Percentiles rank a stretch among this genome's conserved stretches.
These are phyloP conservation scores for Ciconia stormi DNA, from an alignment of 2,113 vertebrate genomes.

Conservation along the genomic window DNA sequence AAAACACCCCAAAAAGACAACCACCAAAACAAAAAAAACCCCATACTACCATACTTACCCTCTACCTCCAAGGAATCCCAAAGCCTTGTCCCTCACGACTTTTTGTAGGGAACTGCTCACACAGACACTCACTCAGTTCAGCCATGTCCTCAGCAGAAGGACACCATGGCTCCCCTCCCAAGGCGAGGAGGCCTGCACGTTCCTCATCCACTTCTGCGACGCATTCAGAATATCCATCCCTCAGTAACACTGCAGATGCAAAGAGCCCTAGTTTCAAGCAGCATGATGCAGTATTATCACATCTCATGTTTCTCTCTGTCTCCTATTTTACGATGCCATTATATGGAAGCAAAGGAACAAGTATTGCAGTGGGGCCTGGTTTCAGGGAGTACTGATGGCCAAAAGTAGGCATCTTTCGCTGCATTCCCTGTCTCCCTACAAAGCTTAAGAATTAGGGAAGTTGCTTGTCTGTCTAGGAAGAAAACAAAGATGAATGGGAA, in stretches of 20 bases:
- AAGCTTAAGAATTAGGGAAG: background rate
- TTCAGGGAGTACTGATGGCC: background rate
- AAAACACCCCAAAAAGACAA: background rate
- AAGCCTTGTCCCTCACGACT: background rate
- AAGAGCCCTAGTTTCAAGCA: background rate
- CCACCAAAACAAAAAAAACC: background rate
- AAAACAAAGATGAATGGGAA: background rate
- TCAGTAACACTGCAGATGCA: conserved; percentile 16
- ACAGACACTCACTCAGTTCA: background rate
- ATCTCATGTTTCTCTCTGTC: background rate
- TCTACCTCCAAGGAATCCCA: background rate
- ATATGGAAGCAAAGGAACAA: background rate
- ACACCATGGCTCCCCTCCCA: background rate
- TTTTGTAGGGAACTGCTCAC: background rate
- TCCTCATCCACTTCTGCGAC: background rate
- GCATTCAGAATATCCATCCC: background rate
- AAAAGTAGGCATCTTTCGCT: background rate
- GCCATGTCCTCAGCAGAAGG: background rate
- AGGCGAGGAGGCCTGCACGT: background rate
- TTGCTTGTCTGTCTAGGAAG: background rate
- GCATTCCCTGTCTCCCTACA: background rate
- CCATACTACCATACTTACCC: too few relatives aligned
- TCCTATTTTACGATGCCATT: background rate
- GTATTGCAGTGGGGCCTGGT: background rate
- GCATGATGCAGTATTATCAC: background rate